phyloP scores from a whole-genome alignment of 2,888 invertebrate genomes.

The Leptopilina myrica region DNA sequence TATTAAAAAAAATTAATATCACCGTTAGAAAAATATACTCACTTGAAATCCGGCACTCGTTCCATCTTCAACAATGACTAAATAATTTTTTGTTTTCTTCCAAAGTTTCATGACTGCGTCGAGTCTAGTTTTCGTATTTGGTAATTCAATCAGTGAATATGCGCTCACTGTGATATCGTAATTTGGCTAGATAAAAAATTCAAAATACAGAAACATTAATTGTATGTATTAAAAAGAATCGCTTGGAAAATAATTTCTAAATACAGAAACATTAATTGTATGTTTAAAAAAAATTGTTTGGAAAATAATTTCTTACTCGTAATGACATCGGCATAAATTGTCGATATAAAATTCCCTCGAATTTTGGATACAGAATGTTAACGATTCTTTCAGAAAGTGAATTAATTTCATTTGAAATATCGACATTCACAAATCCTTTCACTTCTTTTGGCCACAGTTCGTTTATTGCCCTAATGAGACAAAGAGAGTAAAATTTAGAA shows the following conservation, averaged over 20 bases:
- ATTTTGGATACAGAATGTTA: conserved; percentile 79
- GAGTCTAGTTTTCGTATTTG: conserved; percentile 81
- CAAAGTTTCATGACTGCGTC: conserved; percentile 87
- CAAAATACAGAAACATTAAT: neutral
- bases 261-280: neutral
- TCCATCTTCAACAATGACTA: conserved; percentile 91
- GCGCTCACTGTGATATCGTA: conserved; percentile 91
- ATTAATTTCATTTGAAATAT: conserved; percentile 89
- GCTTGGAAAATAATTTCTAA: conserved; percentile 46
- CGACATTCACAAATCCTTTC: conserved; percentile 91
- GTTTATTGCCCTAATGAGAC: conserved; percentile 82
- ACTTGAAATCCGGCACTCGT: conserved; percentile 88
- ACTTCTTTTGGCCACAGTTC: conserved; percentile 84
- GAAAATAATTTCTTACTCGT: conserved; percentile 72
- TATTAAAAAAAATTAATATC: neutral
- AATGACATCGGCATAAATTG: conserved; percentile 87
- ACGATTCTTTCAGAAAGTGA: conserved; percentile 86
- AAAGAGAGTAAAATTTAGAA: too few relatives aligned
- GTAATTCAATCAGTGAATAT: conserved; percentile 89
- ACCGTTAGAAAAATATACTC: conserved; percentile 29
- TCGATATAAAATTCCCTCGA: conserved; percentile 84
- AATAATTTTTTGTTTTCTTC: conserved; percentile 89
- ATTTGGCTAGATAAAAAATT: conserved; percentile 77
- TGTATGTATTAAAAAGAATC: neutral
- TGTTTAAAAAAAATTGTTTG: neutral